Evolutionary conservation across 2,888 invertebrate genomes (phyloP).

Genomic region (Pristionchus mayeri): DNA sequence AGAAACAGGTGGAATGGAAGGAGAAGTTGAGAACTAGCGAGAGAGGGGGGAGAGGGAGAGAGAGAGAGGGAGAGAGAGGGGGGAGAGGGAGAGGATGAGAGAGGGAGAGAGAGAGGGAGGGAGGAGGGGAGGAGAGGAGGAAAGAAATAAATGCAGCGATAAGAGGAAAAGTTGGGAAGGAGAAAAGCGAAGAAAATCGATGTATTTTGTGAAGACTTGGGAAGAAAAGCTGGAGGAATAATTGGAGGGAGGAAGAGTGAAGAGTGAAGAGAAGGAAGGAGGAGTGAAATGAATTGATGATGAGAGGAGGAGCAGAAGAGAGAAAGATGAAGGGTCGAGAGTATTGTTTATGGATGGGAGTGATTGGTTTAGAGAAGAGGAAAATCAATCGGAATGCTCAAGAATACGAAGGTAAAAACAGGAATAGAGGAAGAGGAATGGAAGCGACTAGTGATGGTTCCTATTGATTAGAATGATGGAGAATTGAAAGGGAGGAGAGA

Average conservation of each 20-base stretch:
- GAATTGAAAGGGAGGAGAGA: constrained; percentile 3
- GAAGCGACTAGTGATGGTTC: neutral
- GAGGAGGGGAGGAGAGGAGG: neutral
- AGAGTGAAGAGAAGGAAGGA: neutral
- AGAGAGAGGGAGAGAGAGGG: constrained; percentile 6
- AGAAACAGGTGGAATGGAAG: neutral
- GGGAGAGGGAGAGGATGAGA: too few species aligned
- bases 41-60: too few species aligned
- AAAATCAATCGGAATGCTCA: neutral
- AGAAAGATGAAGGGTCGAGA: neutral
- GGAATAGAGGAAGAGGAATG: constrained; percentile 39
- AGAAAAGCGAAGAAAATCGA: constrained; percentile 18
- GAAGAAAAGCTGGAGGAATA: constrained; percentile 13
- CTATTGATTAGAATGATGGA: neutral
- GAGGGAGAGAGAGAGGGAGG: too few species aligned
- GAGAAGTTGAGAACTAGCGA: constrained; percentile 11
- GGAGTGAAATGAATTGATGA: neutral
- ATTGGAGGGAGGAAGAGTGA: neutral
- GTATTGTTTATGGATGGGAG: neutral
- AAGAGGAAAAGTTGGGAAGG: neutral
- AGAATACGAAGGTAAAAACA: constrained; percentile 19
- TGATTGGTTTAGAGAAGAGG: constrained; percentile 6
- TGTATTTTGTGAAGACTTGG: neutral
- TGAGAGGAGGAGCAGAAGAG: neutral
- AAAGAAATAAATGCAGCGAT: neutral